A percentile compares a stretch with the other conserved stretches of the same genome.
These are phyloP conservation scores for Crotalus viridis DNA, from an alignment of 2,113 vertebrate genomes.

Conservation along the genomic window DNA sequence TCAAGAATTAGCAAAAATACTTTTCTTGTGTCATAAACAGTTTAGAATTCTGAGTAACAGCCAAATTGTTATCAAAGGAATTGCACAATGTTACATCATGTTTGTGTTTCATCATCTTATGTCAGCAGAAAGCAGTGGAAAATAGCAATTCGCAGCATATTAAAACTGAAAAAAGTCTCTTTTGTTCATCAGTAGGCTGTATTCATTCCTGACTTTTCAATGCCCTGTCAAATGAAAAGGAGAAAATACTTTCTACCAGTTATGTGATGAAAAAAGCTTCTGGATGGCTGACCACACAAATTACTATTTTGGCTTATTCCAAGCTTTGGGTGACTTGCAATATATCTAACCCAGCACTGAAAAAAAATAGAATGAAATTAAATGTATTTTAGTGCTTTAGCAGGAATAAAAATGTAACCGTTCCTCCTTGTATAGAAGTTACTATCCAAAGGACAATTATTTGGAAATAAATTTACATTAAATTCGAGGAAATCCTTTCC, in stretches of 20 bases:
- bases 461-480: neutral
- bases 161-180: slow-evolving; percentile 8
- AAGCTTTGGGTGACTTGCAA: slow-evolving; percentile 20
- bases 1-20: neutral
- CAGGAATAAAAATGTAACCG: neutral
- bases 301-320: slow-evolving; percentile 20
- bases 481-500: neutral
- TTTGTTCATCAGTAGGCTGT: neutral
- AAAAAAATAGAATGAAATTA: slow-evolving; percentile 13
- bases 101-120: neutral
- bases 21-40: neutral
- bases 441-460: neutral
- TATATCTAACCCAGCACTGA: neutral
- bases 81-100: slow-evolving; percentile 18
- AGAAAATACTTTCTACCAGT: slow-evolving; percentile 17
- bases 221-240: neutral
- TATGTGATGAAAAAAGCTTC: slow-evolving; percentile 36
- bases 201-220: slow-evolving; percentile 30
- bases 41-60: neutral
- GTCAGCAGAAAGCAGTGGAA: slow-evolving; percentile 12
- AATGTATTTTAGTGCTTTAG: slow-evolving; percentile 22
- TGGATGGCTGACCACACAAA: slow-evolving; percentile 19
- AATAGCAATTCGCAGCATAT: neutral
- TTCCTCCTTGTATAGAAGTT: neutral
- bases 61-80: neutral